Conservation (phyloP, 2,113 vertebrate species). For the Hippocampus zosterae region DNA sequence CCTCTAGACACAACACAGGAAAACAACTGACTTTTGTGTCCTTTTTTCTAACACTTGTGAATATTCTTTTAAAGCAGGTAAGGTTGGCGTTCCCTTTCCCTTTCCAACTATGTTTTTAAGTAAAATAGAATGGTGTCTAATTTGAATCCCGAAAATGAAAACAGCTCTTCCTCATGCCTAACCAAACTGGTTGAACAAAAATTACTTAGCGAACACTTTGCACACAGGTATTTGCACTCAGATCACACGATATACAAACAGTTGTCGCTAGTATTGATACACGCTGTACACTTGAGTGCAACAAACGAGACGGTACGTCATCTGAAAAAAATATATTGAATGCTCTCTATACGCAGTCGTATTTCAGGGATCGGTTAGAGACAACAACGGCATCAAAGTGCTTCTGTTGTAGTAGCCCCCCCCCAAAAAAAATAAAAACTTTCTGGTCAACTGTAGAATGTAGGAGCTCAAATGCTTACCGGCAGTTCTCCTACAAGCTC, state of each 20-base stretch:
- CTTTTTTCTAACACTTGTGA: not conserved
- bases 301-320: not conserved
- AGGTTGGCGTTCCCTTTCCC: not conserved
- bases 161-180: not conserved
- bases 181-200: slow-evolving; percentile 23
- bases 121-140: not conserved
- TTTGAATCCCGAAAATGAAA: not conserved
- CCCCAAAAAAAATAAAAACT: not conserved
- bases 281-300: too few relatives aligned
- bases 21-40: slow-evolving; percentile 22
- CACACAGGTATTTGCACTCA: not conserved
- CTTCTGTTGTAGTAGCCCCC: too few relatives aligned
- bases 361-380: too few relatives aligned
- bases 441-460: not conserved
- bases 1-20: slow-evolving; percentile 31
- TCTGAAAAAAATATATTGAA: not conserved
- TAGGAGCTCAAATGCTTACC: slow-evolving; percentile 45
- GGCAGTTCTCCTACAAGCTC: slow-evolving; percentile 36
- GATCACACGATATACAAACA: slow-evolving; percentile 1
- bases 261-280: not conserved
- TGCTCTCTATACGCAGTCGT: not conserved
- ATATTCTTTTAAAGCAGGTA: not conserved
- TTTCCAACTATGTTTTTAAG: not conserved
- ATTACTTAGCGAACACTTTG: not conserved
- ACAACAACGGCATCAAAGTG: not conserved